Conservation (phyloP, 2,888 invertebrate species). For the Sphaeridia pumilis region DNA sequence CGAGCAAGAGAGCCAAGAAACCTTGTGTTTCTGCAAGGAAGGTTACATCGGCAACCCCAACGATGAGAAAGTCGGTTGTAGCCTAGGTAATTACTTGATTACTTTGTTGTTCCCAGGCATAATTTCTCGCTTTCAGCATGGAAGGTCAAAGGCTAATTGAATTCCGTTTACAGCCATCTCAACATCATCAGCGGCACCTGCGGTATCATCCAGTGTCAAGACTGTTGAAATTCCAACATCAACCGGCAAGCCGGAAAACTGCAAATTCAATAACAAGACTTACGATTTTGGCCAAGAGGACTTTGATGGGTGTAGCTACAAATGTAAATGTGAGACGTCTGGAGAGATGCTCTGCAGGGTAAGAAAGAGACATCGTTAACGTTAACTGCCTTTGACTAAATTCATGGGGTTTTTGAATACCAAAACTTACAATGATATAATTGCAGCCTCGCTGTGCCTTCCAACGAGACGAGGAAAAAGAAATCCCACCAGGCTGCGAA, state of each 20-base stretch:
- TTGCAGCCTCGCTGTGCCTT: slow-evolving; percentile 34
- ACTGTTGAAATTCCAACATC: too few relatives aligned
- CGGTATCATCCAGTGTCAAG: too few relatives aligned
- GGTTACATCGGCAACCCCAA: slow-evolving; percentile 36
- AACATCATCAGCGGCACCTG: slow-evolving; percentile 5
- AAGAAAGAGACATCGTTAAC: slow-evolving; percentile 5
- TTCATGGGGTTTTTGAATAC: neutral
- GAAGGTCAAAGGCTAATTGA: neutral
- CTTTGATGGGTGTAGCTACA: slow-evolving; percentile 38
- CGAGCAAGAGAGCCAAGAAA: slow-evolving; percentile 27
- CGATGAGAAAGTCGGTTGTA: slow-evolving; percentile 35
- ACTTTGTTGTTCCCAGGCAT: neutral
- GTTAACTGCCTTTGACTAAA: neutral
- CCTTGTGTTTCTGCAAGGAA: slow-evolving; percentile 37
- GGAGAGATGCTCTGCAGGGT: slow-evolving; percentile 39
- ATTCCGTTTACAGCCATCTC: neutral
- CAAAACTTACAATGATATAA: neutral
- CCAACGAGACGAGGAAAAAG: slow-evolving; percentile 33
- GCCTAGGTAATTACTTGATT: slow-evolving; percentile 21
- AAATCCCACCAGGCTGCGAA: slow-evolving; percentile 32
- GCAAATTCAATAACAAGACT: slow-evolving; percentile 38
- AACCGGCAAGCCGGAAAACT: slow-evolving; percentile 34
- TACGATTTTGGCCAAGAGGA: slow-evolving; percentile 38
- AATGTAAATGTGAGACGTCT: slow-evolving; percentile 38
- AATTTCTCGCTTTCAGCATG: neutral